Percentiles rank a stretch among this genome's conserved stretches.
Conservation (phyloP, 92 coral and sea anemone species). For the Parazoanthus darwini region DNA sequence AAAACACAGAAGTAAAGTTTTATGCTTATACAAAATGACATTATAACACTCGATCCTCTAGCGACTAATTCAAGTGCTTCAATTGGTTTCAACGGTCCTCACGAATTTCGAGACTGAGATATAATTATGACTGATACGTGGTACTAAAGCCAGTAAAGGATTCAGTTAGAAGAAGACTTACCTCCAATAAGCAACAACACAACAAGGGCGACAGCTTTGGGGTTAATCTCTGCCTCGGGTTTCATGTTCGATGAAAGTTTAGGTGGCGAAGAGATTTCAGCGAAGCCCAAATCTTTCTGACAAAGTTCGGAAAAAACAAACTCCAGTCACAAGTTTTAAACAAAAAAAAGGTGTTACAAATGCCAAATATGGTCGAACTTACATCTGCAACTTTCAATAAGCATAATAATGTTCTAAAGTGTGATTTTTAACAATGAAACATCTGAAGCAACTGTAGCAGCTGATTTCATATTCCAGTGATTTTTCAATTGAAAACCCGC, state of each 20-base stretch:
- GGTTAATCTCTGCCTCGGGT: slow-evolving; percentile 4
- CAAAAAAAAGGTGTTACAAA: slow-evolving; percentile 22
- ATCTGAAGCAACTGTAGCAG: slow-evolving; percentile 41
- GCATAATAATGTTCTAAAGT: slow-evolving; percentile 9
- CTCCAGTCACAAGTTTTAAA: background rate
- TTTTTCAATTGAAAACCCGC: slow-evolving; percentile 24
- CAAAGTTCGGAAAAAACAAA: background rate
- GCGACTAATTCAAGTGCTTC: background rate
- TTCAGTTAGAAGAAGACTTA: background rate
- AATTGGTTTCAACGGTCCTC: background rate
- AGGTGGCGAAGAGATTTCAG: background rate
- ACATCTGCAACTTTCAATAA: slow-evolving; percentile 26
- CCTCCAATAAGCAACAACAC: slow-evolving; percentile 6
- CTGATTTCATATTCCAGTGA: slow-evolving; percentile 29
- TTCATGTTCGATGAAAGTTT: background rate
- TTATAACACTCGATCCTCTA: background rate
- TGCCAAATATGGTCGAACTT: slow-evolving; percentile 31
- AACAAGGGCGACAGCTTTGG: background rate
- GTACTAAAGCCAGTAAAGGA: background rate
- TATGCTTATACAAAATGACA: background rate
- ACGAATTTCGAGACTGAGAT: background rate
- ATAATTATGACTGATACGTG: background rate
- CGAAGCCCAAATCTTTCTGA: background rate
- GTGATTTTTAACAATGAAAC: slow-evolving; percentile 21
- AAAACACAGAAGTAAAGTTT: too few relatives aligned